Evolutionary conservation across 2,113 vertebrate genomes (phyloP).

Genomic region (Atlantisia rogersi): DNA sequence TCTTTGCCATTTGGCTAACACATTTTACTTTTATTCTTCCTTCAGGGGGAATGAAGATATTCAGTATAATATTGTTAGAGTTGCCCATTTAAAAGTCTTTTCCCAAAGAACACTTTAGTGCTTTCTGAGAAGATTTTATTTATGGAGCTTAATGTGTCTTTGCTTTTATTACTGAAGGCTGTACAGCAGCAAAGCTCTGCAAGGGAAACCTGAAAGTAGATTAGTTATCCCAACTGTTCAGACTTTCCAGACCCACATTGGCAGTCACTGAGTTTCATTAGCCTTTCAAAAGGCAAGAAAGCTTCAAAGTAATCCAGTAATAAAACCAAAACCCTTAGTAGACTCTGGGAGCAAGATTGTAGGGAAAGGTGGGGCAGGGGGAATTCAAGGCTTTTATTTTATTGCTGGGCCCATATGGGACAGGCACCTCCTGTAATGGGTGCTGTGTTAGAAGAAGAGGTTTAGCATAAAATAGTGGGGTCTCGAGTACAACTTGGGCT

Average conservation of each 20-base stretch:
- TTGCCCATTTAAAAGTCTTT: background rate
- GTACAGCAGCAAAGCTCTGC: background rate
- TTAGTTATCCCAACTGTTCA: background rate
- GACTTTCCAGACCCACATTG: background rate
- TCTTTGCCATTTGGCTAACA: background rate
- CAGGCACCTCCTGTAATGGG: background rate
- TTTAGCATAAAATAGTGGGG: background rate
- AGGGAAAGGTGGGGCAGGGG: rapidly evolving
- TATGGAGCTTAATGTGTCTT: background rate
- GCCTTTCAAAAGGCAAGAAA: background rate
- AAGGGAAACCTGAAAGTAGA: background rate
- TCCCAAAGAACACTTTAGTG: background rate
- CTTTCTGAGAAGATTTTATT: background rate
- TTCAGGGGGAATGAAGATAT: background rate
- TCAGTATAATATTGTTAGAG: background rate
- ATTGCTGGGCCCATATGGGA: background rate
- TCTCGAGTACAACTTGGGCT: background rate
- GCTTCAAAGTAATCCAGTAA: background rate
- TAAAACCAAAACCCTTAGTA: background rate
- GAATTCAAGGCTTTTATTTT: background rate
- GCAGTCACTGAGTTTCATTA: background rate
- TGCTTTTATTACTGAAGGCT: background rate
- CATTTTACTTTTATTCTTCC: background rate
- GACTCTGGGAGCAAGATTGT: background rate
- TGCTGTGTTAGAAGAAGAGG: background rate